Base-by-base conservation (phyloP, 64 coral and sea anemone genomes). In the Cladopsammia gracilis region DNA sequence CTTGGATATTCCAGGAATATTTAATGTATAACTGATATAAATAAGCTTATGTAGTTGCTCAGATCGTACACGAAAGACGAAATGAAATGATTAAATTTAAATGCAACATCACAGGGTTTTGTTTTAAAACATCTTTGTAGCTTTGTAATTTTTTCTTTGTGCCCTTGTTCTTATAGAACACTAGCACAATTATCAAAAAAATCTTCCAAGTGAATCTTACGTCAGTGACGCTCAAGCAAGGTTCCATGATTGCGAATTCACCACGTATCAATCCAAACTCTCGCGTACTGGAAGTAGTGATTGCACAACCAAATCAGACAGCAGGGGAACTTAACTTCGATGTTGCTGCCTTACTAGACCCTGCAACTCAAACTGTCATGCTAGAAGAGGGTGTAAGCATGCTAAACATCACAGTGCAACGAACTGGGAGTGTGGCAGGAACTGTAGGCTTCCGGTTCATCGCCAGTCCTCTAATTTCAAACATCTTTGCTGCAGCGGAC, bases 171-270 rank as follows among this genome's bases (percentile, higher is more conserved):
- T 70, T 84, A 23, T 52, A 96, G 95, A 64, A 93, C 71, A 80
- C 83, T 13, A 75, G 50, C 77, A 86, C 94, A 78, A 67, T 79
- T 4, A 76, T 89, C 18, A 99, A 84, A 51, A 91, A 94, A 34
- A 78, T 99, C 20, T 99, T 99, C 60, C 90, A 73, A 69, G 94
- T 99, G 50, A 99, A 96, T 73, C 73, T 99, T 26, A 96, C 95
- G 10, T 56, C 83, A 4, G 98, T 96, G 7, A 48, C 72, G 20
- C 95, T 99, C 9, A 79, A 90, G 11, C 42, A 49, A 60, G 76
- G 87, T 64, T 90, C 67, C 82, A 56, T 71, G 15, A 82, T 73
- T 20, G 22, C 43, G n/a, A 73, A 88, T 53, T 99, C 98, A 12
- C 98, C 98, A 5, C 88, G 91, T 8, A 85, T 99, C 20, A 65